A percentile compares a stretch with the other conserved stretches of the same genome.
phyloP scores from a whole-genome alignment of 2,113 vertebrate species.

The Lophochroa leadbeateri region DNA sequence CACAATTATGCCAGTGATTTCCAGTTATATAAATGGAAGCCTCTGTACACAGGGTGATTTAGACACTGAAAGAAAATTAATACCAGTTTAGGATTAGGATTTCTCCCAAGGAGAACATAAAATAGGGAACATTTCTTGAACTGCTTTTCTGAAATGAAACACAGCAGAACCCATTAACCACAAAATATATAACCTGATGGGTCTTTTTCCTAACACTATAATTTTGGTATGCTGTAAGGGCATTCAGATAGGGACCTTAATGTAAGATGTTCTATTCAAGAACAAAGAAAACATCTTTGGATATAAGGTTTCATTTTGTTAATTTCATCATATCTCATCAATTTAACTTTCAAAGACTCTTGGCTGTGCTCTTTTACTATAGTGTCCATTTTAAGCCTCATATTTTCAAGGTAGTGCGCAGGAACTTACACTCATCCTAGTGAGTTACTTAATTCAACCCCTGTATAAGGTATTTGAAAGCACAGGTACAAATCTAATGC shows the following conservation, averaged over 20 bases:
- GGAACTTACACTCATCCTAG: background rate
- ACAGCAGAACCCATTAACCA: background rate
- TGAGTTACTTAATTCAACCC: background rate
- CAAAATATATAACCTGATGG: background rate
- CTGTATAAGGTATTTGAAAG: background rate
- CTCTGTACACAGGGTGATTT: background rate
- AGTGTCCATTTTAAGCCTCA: background rate
- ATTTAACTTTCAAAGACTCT: background rate
- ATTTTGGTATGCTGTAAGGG: background rate
- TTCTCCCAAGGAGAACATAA: slow-evolving; percentile 8
- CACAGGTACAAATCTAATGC: background rate
- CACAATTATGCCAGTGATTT: background rate
- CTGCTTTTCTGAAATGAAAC: slow-evolving; percentile 13
- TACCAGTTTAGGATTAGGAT: background rate
- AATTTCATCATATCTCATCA: slow-evolving; percentile 5
- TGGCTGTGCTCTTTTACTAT: background rate
- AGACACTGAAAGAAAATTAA: background rate
- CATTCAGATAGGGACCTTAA: background rate
- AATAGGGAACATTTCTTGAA: background rate
- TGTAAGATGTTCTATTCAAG: background rate
- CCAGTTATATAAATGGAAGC: background rate
- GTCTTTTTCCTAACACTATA: background rate
- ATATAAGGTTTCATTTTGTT: slow-evolving; percentile 1
- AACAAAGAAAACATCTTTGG: slow-evolving; percentile 12
- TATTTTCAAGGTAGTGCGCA: background rate